phyloP scores from a whole-genome alignment of 2,888 invertebrate genomes.

The Andrena bucephala region DNA sequence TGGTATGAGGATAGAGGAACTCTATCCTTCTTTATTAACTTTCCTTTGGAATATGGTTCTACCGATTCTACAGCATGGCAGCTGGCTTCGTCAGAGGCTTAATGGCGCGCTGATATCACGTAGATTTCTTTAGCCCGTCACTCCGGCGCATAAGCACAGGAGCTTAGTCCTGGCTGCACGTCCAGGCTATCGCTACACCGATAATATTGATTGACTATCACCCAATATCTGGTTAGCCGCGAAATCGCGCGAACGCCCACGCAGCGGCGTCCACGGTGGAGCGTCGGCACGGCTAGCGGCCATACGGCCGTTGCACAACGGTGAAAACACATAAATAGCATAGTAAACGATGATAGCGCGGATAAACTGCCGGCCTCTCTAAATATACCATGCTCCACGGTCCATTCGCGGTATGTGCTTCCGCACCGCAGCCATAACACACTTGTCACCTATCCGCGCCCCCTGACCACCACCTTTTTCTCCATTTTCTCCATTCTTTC shows the following conservation, averaged over 20 bases:
- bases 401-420: constrained; percentile 59
- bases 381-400: constrained; percentile 54
- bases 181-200: constrained; percentile 37
- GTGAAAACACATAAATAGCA: constrained; percentile 64
- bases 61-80: too few species aligned
- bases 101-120: too few species aligned
- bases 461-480: neutral
- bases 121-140: neutral
- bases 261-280: constrained; percentile 23
- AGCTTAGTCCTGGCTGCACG: neutral
- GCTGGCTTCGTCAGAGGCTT: too few species aligned
- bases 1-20: too few species aligned
- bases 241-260: constrained; percentile 65
- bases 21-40: too few species aligned
- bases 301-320: constrained; percentile 59
- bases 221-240: constrained; percentile 67
- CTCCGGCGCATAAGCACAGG: neutral
- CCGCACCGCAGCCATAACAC: constrained; percentile 39
- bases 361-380: constrained; percentile 58
- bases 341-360: constrained; percentile 61
- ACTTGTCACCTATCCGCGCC: constrained; percentile 54
- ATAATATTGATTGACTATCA: constrained; percentile 60
- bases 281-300: constrained; percentile 38
- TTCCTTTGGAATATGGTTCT: too few species aligned
- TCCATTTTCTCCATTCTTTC: neutral